These are phyloP conservation scores for Antigone vipio DNA, from an alignment of 2,113 vertebrate species.

Conservation along the genomic window DNA sequence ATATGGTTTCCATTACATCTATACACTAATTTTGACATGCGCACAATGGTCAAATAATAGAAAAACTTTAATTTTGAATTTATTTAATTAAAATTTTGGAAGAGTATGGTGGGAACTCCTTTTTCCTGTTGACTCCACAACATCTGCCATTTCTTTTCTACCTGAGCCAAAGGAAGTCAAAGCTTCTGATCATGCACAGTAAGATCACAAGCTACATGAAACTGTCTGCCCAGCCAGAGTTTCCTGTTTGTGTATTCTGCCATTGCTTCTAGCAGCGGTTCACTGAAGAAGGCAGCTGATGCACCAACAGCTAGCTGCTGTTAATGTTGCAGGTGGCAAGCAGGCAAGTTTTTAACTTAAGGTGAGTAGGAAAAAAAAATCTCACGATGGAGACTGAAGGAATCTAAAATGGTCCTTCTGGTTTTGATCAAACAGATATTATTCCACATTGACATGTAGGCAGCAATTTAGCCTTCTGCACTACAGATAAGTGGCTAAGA, in stretches of 20 bases:
- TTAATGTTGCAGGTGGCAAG: background rate
- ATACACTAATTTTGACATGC: background rate
- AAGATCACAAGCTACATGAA: background rate
- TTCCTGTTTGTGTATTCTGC: background rate
- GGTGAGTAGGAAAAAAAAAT: background rate
- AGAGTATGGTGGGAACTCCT: background rate
- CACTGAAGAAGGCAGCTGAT: background rate
- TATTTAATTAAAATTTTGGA: background rate
- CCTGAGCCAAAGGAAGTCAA: background rate
- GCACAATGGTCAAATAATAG: background rate
- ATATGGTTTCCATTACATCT: background rate
- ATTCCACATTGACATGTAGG: background rate
- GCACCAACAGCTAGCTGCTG: background rate
- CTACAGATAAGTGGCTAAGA: background rate
- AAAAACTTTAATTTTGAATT: background rate
- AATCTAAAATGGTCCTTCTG: background rate
- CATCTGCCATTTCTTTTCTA: background rate
- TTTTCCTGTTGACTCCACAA: background rate
- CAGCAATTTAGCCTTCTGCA: background rate
- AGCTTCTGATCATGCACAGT: background rate
- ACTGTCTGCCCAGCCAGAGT: background rate
- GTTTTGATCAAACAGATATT: background rate
- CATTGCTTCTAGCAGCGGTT: background rate
- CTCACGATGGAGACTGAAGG: background rate
- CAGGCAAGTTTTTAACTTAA: background rate